Evolutionary conservation across 2,797 vertebrate species (phyloP), one percentile per base, ranked within the genome.

Genomic region (Naso thynnoides): DNA sequence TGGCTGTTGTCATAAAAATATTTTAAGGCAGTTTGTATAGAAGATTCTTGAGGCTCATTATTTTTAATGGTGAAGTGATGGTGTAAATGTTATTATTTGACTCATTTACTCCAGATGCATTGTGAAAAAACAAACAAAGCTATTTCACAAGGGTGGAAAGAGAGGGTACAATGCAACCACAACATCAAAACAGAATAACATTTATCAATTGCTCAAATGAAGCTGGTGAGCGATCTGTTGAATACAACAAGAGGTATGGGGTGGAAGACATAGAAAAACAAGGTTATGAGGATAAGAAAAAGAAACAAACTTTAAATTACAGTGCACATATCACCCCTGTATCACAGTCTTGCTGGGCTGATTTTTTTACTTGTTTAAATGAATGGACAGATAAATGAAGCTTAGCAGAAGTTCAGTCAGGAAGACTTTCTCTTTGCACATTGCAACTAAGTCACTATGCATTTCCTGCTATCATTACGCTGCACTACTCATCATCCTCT

Each of bases 161-260:
- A 64, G 26, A 44, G 91, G 76, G 62, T 88, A 77, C 0, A 82
- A 90, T 4, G 92, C 91, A 71, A 94, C 67, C 70, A 92, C 21
- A 68, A 90, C 92, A 0, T 91, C 89, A 62, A 85, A 82, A n/a
- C 86, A 82, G 41, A 91, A 90, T 58, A 92, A 47, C 14, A 90
- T 83, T 73, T 88, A 56, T 79, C 93, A 94, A 93, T 63, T 48
- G 88, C 83, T 16, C 31, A 66, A 79, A 56, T 65, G 86, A 78
- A 82, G 9, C 39, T 13, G 15, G 53, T 86, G 81, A 90, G 63
- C 16, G 47, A 54, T 48, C 42, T 3, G 23, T 44, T 39, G 56
- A 83, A 63, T 16, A 69, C 54, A 61, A 61, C 31, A 26, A 6
- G 10, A 39, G 47, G 27, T n/a, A 33, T 11, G 57, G 21, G 60